Evolutionary conservation across 2,797 vertebrate genomes (phyloP), one percentile per base, ranked within the genome.

Genomic region (Diceros bicornis): DNA sequence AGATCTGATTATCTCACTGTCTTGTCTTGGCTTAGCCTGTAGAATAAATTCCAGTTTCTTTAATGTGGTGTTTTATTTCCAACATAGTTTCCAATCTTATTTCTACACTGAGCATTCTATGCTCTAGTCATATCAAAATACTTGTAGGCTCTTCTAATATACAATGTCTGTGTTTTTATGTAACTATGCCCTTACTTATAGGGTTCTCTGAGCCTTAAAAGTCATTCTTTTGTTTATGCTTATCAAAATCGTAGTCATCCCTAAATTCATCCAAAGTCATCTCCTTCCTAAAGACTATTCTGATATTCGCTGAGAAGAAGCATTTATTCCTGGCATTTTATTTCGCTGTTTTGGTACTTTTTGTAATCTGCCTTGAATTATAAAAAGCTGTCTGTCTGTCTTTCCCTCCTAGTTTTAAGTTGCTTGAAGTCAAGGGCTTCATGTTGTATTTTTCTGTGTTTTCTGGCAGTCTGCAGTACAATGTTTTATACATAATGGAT

Each of bases 371-470:
- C 17, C 29, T 64, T 62, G 8, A 89, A 44, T 82, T 95, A 37
- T 91, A 84, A 94, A 89, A 92, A 61, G 5, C 34, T 87, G 20
- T 57, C 52, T 89, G 0, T 79, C 66, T 21, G 7, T 75, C 37
- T 83, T 89, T 81, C 21, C 50, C 6, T 72, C 57, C 25, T 95
- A 72, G 81, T 84, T 81, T 69, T 61, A 94, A 91, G 37, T 16
- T 50, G 41, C 32, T 82, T 62, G 32, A 96, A 89, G 69, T 91
- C 8, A 85, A 34, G 37, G 34, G 69, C 41, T 61, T 93, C 68
- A 23, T 75, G 37, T 87, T 75, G 55, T 89, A 27, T 89, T 79
- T 77, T n/a, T 83, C 57, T 74, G 94, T 92, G 11, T 86, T 96
- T 88, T 64, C 61, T 66, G 5, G n/a, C 91, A 62, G 37, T 78